Evolutionary conservation across 2,797 vertebrate species (phyloP).

Genomic region (Syngnathus rostellatus): DNA sequence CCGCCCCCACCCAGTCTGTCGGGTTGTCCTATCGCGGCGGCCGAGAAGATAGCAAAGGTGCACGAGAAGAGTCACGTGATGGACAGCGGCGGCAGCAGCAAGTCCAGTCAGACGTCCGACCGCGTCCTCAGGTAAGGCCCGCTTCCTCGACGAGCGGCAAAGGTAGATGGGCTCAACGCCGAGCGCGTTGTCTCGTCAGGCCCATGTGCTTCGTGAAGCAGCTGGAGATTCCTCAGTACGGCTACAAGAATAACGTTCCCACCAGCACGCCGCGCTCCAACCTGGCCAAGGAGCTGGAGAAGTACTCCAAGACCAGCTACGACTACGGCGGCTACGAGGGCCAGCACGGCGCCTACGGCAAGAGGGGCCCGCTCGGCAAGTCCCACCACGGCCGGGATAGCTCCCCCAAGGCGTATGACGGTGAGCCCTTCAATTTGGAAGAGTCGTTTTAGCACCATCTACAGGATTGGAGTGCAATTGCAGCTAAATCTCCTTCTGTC

Average conservation of each 20-base stretch:
- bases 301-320: conserved; percentile 97
- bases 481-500: too few relatives aligned
- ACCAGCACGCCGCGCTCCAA: conserved; percentile 96
- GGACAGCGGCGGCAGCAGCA: conserved; percentile 72
- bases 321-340: conserved; percentile 85
- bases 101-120: conserved; percentile 92
- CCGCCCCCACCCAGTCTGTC: conserved; percentile 80
- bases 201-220: conserved; percentile 99
- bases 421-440: conserved; percentile 56
- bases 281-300: conserved; percentile 97
- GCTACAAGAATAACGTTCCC: conserved; percentile 94
- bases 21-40: conserved; percentile 93
- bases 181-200: conserved; percentile 63
- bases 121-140: conserved; percentile 87
- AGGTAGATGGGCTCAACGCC: background rate
- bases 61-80: conserved; percentile 89
- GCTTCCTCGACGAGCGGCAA: background rate
- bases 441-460: too few relatives aligned
- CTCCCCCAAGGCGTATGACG: conserved; percentile 92
- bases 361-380: conserved; percentile 82
- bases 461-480: too few relatives aligned
- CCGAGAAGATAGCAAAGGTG: conserved; percentile 95
- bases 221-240: conserved; percentile 96
- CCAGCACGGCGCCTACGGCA: conserved; percentile 79
- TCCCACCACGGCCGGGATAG: conserved; percentile 88